These are phyloP conservation scores for Physella acuta DNA, from an alignment of 1,140 invertebrate genomes.

Conservation along the genomic window DNA sequence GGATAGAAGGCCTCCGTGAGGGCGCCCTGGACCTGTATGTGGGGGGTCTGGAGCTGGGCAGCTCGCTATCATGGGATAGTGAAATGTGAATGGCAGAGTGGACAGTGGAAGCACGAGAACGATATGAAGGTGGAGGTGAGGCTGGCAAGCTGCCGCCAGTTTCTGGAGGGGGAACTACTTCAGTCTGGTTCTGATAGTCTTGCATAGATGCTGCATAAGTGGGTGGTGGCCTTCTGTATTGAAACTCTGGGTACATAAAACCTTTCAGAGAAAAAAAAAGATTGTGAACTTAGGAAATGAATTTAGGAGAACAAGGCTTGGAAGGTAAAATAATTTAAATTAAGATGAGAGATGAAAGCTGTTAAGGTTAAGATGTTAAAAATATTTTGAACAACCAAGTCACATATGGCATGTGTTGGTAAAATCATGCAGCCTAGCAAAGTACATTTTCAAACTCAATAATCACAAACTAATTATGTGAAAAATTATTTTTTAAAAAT, in stretches of 20 bases:
- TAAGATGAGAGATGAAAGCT: too few relatives aligned
- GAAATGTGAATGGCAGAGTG: conserved; percentile 55
- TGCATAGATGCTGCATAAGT: conserved; percentile 58
- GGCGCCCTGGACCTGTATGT: conserved; percentile 53
- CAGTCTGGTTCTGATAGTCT: conserved; percentile 51
- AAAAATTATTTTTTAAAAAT: too few relatives aligned
- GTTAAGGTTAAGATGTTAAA: too few relatives aligned
- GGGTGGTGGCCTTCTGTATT: conserved; percentile 55
- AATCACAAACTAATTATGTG: too few relatives aligned
- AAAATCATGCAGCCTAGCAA: too few relatives aligned
- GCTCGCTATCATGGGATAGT: conserved; percentile 48
- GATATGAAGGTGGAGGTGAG: conserved; percentile 56
- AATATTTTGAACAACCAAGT: too few relatives aligned
- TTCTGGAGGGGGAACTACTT: conserved; percentile 28
- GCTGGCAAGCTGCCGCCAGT: conserved; percentile 48
- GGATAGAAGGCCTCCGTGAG: conserved; percentile 39
- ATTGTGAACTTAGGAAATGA: too few relatives aligned
- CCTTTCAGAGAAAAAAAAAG: conserved; percentile 43
- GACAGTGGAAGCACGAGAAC: conserved; percentile 51
- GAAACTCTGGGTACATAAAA: conserved; percentile 56
- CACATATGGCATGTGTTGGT: too few relatives aligned
- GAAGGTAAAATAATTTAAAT: too few relatives aligned
- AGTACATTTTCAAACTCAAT: too few relatives aligned
- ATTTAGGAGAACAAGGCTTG: too few relatives aligned
- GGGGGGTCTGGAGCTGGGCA: conserved; percentile 53